Evolutionary conservation across 2,797 vertebrate species (phyloP).

Genomic region (Paedocypris micromegethes): DNA sequence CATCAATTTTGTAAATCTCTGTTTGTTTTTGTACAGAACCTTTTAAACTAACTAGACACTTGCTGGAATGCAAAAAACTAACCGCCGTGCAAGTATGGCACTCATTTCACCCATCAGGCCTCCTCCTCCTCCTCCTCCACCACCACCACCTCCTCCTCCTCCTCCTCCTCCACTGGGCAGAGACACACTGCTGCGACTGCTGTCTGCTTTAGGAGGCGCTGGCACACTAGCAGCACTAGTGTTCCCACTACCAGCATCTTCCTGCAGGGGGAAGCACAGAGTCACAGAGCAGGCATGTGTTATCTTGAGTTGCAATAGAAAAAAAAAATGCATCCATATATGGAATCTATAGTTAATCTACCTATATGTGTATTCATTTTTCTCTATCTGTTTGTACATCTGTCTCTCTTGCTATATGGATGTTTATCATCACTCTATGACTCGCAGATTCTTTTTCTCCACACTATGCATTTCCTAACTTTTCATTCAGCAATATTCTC

Average conservation of each 20-base stretch:
- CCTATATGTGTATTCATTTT: too few relatives aligned
- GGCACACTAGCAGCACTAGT: conserved; percentile 37
- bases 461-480: background rate
- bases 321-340: too few relatives aligned
- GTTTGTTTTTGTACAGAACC: too few relatives aligned
- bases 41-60: too few relatives aligned
- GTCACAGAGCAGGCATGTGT: background rate
- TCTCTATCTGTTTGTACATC: too few relatives aligned
- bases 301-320: background rate
- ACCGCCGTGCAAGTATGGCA: conserved; percentile 86
- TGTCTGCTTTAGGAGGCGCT: conserved; percentile 63
- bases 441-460: too few relatives aligned
- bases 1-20: too few relatives aligned
- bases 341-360: too few relatives aligned
- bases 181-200: conserved; percentile 64
- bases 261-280: conserved; percentile 57
- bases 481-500: too few relatives aligned
- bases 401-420: too few relatives aligned
- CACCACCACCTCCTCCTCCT: conserved; percentile 56
- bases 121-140: conserved; percentile 59
- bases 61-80: conserved; percentile 1
- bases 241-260: conserved; percentile 59
- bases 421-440: too few relatives aligned
- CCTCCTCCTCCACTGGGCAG: conserved; percentile 60
- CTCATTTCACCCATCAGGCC: conserved; percentile 91